Percentiles rank a stretch among this genome's conserved stretches.
Conservation (phyloP, 2,888 invertebrate species). For the Sphaerophoria rueppellii region DNA sequence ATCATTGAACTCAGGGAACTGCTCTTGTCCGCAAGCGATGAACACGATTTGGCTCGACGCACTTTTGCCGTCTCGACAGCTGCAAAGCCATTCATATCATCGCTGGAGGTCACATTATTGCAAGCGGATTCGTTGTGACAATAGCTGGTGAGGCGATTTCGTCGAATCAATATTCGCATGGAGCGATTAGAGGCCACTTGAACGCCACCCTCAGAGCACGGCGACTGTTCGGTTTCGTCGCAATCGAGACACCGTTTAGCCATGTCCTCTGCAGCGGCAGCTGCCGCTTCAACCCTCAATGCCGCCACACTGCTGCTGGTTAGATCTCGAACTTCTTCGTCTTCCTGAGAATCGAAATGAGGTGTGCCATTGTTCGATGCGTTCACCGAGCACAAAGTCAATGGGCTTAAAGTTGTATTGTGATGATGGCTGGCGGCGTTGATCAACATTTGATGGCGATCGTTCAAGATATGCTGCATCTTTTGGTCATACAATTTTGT, state of each 20-base stretch:
- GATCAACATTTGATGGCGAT: constrained; percentile 75
- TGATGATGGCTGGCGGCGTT: constrained; percentile 25
- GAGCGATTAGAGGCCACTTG: constrained; percentile 85
- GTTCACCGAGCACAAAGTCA: constrained; percentile 58
- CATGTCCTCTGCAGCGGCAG: constrained; percentile 45
- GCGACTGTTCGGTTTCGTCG: constrained; percentile 83
- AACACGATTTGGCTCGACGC: constrained; percentile 86
- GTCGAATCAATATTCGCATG: constrained; percentile 84
- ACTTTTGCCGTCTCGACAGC: constrained; percentile 80
- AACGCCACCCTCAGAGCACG: constrained; percentile 85
- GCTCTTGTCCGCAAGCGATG: constrained; percentile 82
- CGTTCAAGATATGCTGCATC: constrained; percentile 77
- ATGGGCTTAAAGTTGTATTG: constrained; percentile 73
- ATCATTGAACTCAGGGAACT: constrained; percentile 73
- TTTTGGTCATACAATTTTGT: constrained; percentile 76
- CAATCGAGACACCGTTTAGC: constrained; percentile 75
- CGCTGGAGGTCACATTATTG: constrained; percentile 77
- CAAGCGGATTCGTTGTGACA: constrained; percentile 83
- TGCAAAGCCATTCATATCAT: constrained; percentile 82
- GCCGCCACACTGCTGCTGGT: constrained; percentile 78
- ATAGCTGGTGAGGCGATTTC: constrained; percentile 86
- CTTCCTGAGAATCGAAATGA: constrained; percentile 78
- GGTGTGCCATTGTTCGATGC: constrained; percentile 56
- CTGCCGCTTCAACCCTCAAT: constrained; percentile 22
- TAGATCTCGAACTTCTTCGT: constrained; percentile 84